These are phyloP conservation scores for Epinotia bilunana DNA, from an alignment of 2,888 invertebrate species.

Conservation along the genomic window DNA sequence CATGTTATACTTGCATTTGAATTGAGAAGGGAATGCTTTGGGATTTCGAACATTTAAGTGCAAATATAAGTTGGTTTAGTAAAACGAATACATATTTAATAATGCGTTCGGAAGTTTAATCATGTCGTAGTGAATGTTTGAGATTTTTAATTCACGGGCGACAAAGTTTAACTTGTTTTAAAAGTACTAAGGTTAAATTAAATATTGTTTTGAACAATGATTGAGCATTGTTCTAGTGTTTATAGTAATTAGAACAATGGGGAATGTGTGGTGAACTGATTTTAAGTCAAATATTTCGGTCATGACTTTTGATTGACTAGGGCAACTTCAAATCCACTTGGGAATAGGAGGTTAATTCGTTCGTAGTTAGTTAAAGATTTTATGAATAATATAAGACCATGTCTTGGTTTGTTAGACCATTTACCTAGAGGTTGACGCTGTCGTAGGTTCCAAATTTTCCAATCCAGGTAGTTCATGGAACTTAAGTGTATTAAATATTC, in stretches of 20 bases:
- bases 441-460: too few relatives aligned
- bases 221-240: slow-evolving; percentile 51
- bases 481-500: too few relatives aligned
- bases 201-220: slow-evolving; percentile 54
- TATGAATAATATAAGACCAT: too few relatives aligned
- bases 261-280: slow-evolving; percentile 32
- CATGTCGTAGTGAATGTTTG: neutral
- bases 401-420: too few relatives aligned
- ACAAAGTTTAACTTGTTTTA: slow-evolving; percentile 7
- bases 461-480: too few relatives aligned
- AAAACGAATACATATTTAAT: slow-evolving; percentile 16
- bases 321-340: neutral
- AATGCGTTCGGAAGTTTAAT: neutral
- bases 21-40: neutral
- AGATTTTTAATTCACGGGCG: neutral
- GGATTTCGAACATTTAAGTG: neutral
- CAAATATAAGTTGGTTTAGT: slow-evolving; percentile 18
- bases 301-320: slow-evolving; percentile 50
- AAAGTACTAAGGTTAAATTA: slow-evolving; percentile 43
- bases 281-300: slow-evolving; percentile 48
- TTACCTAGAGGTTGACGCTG: too few relatives aligned
- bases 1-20: slow-evolving; percentile 5
- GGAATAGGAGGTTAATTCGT: neutral
- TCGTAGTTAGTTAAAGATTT: neutral
- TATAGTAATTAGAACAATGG: slow-evolving; percentile 50